Evolutionary conservation across 2,113 vertebrate genomes (phyloP).

Genomic region (Stegostoma tigrinum): DNA sequence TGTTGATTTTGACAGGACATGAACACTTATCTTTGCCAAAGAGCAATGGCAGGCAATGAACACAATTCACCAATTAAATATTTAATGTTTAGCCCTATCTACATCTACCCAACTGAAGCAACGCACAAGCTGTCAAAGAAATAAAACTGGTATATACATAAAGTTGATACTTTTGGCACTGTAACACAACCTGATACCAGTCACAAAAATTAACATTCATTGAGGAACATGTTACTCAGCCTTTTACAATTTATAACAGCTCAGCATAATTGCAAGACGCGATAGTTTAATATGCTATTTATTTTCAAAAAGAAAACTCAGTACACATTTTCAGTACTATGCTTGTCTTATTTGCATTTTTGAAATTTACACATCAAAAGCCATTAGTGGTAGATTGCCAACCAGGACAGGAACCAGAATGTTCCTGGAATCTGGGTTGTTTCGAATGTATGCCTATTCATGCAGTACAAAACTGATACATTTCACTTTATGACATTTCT

Average conservation of each 20-base stretch:
- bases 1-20: constrained; percentile 4
- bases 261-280: neutral
- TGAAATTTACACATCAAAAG: neutral
- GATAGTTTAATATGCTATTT: neutral
- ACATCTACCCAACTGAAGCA: constrained; percentile 19
- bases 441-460: neutral
- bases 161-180: neutral
- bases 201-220: neutral
- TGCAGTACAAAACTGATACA: neutral
- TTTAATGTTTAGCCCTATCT: constrained; percentile 26
- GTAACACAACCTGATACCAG: neutral
- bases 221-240: neutral
- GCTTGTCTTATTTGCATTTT: neutral
- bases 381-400: neutral
- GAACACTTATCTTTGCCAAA: neutral
- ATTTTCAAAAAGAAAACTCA: neutral
- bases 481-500: neutral
- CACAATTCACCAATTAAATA: constrained; percentile 1
- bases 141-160: neutral
- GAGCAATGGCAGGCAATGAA: neutral
- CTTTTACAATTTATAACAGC: neutral
- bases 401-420: neutral
- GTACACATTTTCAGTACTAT: neutral
- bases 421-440: neutral
- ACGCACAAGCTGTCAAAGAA: constrained; percentile 4